Base-by-base conservation (phyloP, 2,797 vertebrate genomes). In the Pelodytes ibericus region DNA sequence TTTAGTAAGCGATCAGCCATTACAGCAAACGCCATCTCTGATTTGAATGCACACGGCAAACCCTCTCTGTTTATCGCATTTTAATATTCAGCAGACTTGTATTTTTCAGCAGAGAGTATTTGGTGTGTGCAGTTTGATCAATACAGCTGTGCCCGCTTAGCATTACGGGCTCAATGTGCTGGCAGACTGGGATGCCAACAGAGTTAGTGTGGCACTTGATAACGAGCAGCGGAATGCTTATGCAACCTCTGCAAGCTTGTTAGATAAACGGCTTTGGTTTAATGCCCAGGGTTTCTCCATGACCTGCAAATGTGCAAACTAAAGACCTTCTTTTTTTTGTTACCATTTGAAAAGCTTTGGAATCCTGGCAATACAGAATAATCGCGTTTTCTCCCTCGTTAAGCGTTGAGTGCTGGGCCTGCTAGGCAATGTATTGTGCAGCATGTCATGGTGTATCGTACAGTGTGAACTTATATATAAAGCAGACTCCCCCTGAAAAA, bases 251-350 rank as follows among this genome's bases (percentile, higher is more conserved):
- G 64, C 31, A 63, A 30, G 49, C 58, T 59, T 31, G 47, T 63
- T 73, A 79, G 58, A 79, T 79, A 79, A 73, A 79, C 71, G 56
- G 64, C 56, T n/a, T 79, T 61, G 69, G 75, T 72, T 62, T 73
- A 58, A n/a, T 39, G 56, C 71, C 71, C 70, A 67, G 76, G 7
- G 33, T 24, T 13, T 18, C 51, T 29, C 15, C 31, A 44, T 61
- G 72, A 68, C 72, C 72, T 68, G 72, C 39, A 68, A 67, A 68
- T 51, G 60, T 75, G 72, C 64, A 68, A 2, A 66, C 20, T 26
- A 13, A 49, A 75, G 63, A n/a, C n/a, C n/a, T n/a, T n/a, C n/a
- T n/a, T n/a, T 64, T 9, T 25, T 61, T 62, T 51, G 36, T 27
- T 25, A 18, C 9, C n/a, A 11, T 16, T 49, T 51, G 20, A 53